phyloP scores from a whole-genome alignment of 2,888 invertebrate genomes.

The Arenicola marina region DNA sequence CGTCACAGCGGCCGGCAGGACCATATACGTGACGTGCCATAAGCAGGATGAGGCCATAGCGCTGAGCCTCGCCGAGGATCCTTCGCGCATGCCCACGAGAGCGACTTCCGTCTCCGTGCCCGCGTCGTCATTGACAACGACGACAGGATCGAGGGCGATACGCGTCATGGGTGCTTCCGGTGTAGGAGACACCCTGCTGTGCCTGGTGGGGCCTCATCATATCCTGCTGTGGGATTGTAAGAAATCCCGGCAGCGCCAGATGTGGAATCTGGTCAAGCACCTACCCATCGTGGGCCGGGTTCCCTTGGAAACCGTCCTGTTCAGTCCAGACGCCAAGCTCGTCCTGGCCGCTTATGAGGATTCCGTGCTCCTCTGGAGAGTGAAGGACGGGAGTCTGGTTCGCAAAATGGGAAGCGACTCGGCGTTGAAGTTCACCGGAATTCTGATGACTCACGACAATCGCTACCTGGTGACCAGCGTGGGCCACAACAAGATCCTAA shows the following conservation, averaged over 20 bases:
- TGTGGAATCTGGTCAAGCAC: neutral
- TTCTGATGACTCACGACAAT: conserved; percentile 24
- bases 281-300: too few relatives aligned
- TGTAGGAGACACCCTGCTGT: too few relatives aligned
- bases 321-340: conserved; percentile 30
- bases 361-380: conserved; percentile 33
- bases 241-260: neutral
- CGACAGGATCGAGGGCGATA: too few relatives aligned
- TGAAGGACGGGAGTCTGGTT: conserved; percentile 22
- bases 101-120: too few relatives aligned
- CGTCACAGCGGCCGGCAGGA: too few relatives aligned
- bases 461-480: conserved; percentile 30
- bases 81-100: too few relatives aligned
- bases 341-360: conserved; percentile 36
- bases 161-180: too few relatives aligned
- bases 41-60: too few relatives aligned
- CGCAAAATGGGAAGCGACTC: conserved; percentile 30
- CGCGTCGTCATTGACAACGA: too few relatives aligned
- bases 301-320: neutral
- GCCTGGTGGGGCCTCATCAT: too few relatives aligned
- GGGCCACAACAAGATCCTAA: conserved; percentile 31
- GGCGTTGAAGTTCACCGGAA: conserved; percentile 13
- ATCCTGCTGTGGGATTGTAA: neutral
- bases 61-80: too few relatives aligned
- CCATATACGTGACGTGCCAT: too few relatives aligned